Evolutionary conservation across 2,888 invertebrate genomes (phyloP).

Genomic region (Leucoptera coffeella): DNA sequence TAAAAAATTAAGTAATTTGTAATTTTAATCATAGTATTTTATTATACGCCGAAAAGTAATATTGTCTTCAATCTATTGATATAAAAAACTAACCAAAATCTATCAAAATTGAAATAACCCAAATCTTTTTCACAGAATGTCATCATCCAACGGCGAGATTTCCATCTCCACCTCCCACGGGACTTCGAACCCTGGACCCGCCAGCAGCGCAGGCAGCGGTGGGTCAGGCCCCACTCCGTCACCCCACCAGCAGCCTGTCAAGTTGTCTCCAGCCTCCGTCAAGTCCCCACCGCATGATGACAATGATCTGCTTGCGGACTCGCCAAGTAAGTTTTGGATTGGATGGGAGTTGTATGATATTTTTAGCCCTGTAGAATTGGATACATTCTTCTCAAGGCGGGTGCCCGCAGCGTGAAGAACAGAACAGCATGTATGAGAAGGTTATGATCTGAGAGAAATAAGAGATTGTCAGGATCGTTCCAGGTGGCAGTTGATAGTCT

Average conservation of each 20-base stretch:
- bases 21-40: too few species aligned
- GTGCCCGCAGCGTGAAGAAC: too few species aligned
- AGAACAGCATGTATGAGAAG: too few species aligned
- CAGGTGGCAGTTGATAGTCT: too few species aligned
- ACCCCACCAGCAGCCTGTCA: slow-evolving; percentile 50
- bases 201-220: slow-evolving; percentile 36
- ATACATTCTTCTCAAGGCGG: too few species aligned
- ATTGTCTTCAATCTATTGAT: too few species aligned
- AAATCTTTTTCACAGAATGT: slow-evolving; percentile 41
- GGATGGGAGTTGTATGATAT: too few species aligned
- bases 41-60: too few species aligned
- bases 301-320: slow-evolving; percentile 71
- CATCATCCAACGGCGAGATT: slow-evolving; percentile 74
- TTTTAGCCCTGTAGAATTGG: too few species aligned
- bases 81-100: too few species aligned
- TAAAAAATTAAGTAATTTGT: neutral
- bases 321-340: slow-evolving; percentile 83
- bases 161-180: slow-evolving; percentile 75
- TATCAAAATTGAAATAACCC: slow-evolving; percentile 10
- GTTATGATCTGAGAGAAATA: too few species aligned
- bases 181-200: slow-evolving; percentile 40
- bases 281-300: slow-evolving; percentile 61
- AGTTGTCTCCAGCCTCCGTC: slow-evolving; percentile 58
- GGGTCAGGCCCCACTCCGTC: slow-evolving; percentile 38
- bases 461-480: too few species aligned